phyloP scores from a whole-genome alignment of 1,140 invertebrate species.

The Drosophila repletoides region DNA sequence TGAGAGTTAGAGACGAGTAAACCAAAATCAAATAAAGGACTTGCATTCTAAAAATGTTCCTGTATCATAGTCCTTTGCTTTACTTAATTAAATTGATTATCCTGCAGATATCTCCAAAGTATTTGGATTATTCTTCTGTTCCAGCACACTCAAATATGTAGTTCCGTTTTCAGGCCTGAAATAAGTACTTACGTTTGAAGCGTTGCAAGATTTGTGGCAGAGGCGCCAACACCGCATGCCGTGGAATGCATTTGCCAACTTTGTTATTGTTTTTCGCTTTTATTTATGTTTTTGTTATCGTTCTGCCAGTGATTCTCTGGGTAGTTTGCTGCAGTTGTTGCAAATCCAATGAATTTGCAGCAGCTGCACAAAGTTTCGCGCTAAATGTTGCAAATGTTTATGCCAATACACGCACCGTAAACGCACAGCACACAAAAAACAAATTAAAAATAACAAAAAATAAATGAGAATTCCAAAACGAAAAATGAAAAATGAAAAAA shows the following conservation, averaged over 20 bases:
- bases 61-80: too few species aligned
- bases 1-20: too few species aligned
- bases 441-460: background rate
- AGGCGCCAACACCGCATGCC: slow-evolving; percentile 74
- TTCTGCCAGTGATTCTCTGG: slow-evolving; percentile 15
- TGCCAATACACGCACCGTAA: slow-evolving; percentile 38
- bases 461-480: background rate
- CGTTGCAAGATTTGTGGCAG: slow-evolving; percentile 65
- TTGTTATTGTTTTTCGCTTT: too few species aligned
- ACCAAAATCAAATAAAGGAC: too few species aligned
- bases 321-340: slow-evolving; percentile 15
- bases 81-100: too few species aligned
- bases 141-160: background rate
- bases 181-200: slow-evolving; percentile 61
- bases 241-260: slow-evolving; percentile 74
- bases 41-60: too few species aligned
- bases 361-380: slow-evolving; percentile 33
- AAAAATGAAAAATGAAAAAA: slow-evolving; percentile 1
- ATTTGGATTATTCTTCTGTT: too few species aligned
- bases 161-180: background rate
- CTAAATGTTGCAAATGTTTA: slow-evolving; percentile 35
- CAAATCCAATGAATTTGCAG: slow-evolving; percentile 11
- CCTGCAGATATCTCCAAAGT: too few species aligned
- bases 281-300: too few species aligned
- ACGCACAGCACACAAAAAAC: slow-evolving; percentile 7